phyloP scores from a whole-genome alignment of 2,888 invertebrate species.

The Drosophila engyochracea region DNA sequence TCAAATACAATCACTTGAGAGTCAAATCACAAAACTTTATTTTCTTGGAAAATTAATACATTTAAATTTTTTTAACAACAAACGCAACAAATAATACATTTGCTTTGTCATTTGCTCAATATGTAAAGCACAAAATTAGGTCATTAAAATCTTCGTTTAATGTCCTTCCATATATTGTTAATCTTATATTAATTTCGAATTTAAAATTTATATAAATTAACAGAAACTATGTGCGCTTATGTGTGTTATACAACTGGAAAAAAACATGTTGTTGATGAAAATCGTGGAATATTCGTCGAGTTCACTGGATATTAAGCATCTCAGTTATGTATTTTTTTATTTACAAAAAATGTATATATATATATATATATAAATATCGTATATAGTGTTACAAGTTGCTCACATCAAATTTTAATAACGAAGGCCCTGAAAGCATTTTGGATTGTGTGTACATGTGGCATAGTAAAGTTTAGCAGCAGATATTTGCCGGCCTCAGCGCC shows the following conservation, averaged over 20 bases:
- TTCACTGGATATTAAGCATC: neutral
- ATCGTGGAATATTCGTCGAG: neutral
- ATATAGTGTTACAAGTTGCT: neutral
- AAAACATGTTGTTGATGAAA: neutral
- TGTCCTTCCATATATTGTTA: neutral
- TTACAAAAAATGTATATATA: neutral
- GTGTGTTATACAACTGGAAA: neutral
- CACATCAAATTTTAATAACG: neutral
- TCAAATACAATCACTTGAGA: constrained; percentile 17
- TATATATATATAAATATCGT: neutral
- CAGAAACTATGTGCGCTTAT: neutral
- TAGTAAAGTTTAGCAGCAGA: neutral
- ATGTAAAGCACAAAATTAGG: neutral
- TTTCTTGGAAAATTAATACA: neutral
- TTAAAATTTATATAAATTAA: neutral
- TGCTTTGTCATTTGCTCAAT: neutral
- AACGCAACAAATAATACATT: neutral
- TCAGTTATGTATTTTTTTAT: neutral
- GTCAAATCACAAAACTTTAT: constrained; percentile 4
- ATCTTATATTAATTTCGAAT: neutral
- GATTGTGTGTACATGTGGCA: no score
- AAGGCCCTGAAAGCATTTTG: neutral
- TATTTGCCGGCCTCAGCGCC: constrained; percentile 33
- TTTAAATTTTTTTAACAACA: neutral
- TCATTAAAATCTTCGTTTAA: neutral